Percentiles rank a stretch among this genome's conserved stretches.
Conservation (phyloP, 2,888 invertebrate genomes). For the Nomada hirtipes region DNA sequence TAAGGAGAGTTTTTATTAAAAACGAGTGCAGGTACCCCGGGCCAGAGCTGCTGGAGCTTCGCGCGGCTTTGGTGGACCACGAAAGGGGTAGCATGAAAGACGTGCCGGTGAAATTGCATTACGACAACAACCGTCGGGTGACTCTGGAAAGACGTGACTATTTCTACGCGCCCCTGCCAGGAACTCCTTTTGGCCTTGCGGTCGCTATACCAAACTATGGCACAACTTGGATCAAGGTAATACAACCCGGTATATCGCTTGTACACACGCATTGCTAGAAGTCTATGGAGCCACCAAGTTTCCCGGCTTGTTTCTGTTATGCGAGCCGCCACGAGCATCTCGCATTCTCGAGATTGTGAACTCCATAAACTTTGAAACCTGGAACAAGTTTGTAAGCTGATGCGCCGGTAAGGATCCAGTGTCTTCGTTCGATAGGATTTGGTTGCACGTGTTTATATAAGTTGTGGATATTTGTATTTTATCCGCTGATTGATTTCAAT, state of each 20-base stretch:
- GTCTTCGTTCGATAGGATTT: too few species aligned
- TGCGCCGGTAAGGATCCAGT: slow-evolving; percentile 11
- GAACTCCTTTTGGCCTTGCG: slow-evolving; percentile 95
- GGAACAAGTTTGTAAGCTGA: background rate
- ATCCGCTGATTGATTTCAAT: too few species aligned
- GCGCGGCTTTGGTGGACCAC: slow-evolving; percentile 90
- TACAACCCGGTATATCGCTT: slow-evolving; percentile 14
- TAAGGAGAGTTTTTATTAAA: slow-evolving; percentile 38
- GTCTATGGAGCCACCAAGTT: slow-evolving; percentile 38
- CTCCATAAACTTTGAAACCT: slow-evolving; percentile 34
- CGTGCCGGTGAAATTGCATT: slow-evolving; percentile 92
- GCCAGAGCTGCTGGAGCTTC: slow-evolving; percentile 84
- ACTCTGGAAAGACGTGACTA: slow-evolving; percentile 92
- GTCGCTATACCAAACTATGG: slow-evolving; percentile 94
- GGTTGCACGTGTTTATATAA: too few species aligned
- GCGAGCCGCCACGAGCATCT: background rate
- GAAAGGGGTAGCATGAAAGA: slow-evolving; percentile 88
- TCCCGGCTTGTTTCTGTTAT: slow-evolving; percentile 15
- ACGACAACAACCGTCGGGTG: slow-evolving; percentile 94
- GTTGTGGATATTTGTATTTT: too few species aligned
- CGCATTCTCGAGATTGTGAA: slow-evolving; percentile 47
- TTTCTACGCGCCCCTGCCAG: slow-evolving; percentile 92
- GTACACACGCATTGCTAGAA: slow-evolving; percentile 15
- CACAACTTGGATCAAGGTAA: slow-evolving; percentile 87
- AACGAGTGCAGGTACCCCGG: slow-evolving; percentile 76